These are phyloP conservation scores for Rhagologus leucostigma DNA, from an alignment of 2,113 vertebrate species.

Conservation along the genomic window DNA sequence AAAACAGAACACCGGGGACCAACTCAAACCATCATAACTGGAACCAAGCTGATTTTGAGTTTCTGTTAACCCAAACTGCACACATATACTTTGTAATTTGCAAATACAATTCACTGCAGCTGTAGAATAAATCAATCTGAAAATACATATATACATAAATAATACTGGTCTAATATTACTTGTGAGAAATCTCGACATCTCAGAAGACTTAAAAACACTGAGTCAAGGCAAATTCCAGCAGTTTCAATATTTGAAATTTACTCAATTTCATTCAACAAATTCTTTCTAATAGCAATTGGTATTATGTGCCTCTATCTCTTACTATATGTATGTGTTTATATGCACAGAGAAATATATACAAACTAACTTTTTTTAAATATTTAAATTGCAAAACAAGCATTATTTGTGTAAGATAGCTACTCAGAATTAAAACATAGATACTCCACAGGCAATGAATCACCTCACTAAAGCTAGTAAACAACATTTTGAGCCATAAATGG, in stretches of 20 bases:
- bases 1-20: not conserved
- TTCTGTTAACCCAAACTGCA: not conserved
- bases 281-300: not conserved
- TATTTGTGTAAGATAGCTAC: not conserved
- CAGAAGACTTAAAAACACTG: not conserved
- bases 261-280: not conserved
- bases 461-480: not conserved
- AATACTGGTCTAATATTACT: not conserved
- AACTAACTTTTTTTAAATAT: not conserved
- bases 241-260: not conserved
- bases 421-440: not conserved
- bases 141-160: not conserved
- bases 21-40: not conserved
- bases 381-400: not conserved
- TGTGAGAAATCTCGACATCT: not conserved
- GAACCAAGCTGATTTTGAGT: not conserved
- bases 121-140: not conserved
- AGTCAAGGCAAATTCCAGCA: not conserved
- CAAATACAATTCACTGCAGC: not conserved
- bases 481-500: not conserved
- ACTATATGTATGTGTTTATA: no score
- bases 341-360: not conserved
- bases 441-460: not conserved
- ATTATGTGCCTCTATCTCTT: not conserved
- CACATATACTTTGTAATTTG: not conserved